phyloP scores from a whole-genome alignment of 2,113 vertebrate genomes.

The Corythaixoides concolor region DNA sequence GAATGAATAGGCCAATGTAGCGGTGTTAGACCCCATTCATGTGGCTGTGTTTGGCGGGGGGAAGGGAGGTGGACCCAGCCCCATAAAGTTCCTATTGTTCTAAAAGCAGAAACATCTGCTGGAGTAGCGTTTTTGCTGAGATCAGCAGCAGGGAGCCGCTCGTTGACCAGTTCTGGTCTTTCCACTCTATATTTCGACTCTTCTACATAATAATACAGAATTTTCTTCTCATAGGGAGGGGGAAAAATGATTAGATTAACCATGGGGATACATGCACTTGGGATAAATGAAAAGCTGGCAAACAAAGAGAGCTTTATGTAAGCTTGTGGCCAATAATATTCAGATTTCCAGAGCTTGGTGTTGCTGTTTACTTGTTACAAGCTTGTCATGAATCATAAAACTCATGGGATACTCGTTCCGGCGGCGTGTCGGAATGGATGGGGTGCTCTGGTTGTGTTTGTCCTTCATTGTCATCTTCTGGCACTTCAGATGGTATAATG shows the following conservation, averaged over 20 bases:
- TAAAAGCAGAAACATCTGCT: slow-evolving; percentile 65
- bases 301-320: slow-evolving; percentile 1
- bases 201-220: slow-evolving; percentile 31
- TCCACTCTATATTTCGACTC: slow-evolving; percentile 21
- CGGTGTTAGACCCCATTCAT: slow-evolving; percentile 16
- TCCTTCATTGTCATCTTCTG: background rate
- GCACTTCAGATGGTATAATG: accelerated
- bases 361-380: background rate
- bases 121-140: slow-evolving; percentile 54
- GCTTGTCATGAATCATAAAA: background rate
- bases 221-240: background rate
- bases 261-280: background rate
- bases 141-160: slow-evolving; percentile 59
- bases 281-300: background rate
- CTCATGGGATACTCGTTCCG: background rate
- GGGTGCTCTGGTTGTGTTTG: background rate
- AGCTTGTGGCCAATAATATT: background rate
- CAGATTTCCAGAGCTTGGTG: slow-evolving; percentile 17
- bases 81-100: slow-evolving; percentile 69
- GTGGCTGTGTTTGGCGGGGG: background rate
- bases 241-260: background rate
- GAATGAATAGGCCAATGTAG: background rate
- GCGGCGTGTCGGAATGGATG: background rate
- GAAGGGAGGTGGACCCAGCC: slow-evolving; percentile 37
- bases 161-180: slow-evolving; percentile 15